Evolutionary conservation across 2,888 invertebrate species (phyloP).

Genomic region (Exephanes ischioxanthus): DNA sequence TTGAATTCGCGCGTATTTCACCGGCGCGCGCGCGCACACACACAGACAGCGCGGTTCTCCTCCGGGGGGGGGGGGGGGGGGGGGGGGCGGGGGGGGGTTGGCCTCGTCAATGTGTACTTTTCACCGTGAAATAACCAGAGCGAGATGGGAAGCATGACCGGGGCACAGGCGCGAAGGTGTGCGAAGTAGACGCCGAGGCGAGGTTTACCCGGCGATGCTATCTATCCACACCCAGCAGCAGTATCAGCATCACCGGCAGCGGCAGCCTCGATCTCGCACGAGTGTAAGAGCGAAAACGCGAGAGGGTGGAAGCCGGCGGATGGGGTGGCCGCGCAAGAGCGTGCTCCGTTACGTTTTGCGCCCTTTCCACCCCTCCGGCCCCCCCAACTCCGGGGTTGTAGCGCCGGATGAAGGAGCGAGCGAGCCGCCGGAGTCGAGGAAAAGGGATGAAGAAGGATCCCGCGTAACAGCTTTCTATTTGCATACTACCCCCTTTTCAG

Average conservation of each 20-base stretch:
- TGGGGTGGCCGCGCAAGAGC: constrained; percentile 69
- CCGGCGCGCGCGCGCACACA: constrained; percentile 38
- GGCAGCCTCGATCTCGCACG: constrained; percentile 54
- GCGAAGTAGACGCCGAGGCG: constrained; percentile 47
- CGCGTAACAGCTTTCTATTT: constrained; percentile 84
- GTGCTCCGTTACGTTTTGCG: constrained; percentile 51
- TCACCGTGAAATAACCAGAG: constrained; percentile 70
- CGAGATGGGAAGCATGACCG: constrained; percentile 42
- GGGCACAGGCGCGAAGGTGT: constrained; percentile 47
- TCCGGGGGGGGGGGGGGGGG: background rate
- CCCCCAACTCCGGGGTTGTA: background rate
- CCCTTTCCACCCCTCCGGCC: background rate
- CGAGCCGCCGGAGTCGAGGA: constrained; percentile 58
- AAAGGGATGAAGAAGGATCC: constrained; percentile 67
- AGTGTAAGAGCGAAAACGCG: constrained; percentile 63
- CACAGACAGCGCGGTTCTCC: constrained; percentile 21
- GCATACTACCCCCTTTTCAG: constrained; percentile 82
- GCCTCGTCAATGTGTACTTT: constrained; percentile 69
- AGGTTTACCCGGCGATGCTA: constrained; percentile 64
- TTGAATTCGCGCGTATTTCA: constrained; percentile 77
- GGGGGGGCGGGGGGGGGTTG: background rate
- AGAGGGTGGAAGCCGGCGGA: constrained; percentile 65
- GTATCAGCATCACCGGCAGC: constrained; percentile 29
- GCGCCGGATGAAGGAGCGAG: constrained; percentile 16
- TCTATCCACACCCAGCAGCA: constrained; percentile 34